Percentiles rank a stretch among this genome's conserved stretches.
These are phyloP conservation scores for Callipepla squamata DNA, from an alignment of 2,113 vertebrate species.

Conservation along the genomic window DNA sequence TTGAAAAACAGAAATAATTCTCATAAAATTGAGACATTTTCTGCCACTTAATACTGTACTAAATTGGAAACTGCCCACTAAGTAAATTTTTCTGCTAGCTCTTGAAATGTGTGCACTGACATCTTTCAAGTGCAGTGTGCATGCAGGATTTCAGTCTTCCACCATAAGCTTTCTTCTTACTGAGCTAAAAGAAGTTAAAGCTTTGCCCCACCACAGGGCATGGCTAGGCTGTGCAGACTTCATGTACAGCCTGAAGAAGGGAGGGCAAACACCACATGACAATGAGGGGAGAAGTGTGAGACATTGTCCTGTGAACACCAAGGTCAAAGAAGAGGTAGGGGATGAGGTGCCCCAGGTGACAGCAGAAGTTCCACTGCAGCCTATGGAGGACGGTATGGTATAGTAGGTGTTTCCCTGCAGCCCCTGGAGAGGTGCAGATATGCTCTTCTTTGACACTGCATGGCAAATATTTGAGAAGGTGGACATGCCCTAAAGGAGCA, in stretches of 20 bases:
- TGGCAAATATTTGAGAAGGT: background rate
- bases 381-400: background rate
- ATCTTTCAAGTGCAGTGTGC: background rate
- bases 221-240: background rate
- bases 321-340: background rate
- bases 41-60: background rate
- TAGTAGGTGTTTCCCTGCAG: background rate
- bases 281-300: background rate
- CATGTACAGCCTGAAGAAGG: background rate
- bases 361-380: background rate
- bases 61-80: constrained; percentile 1
- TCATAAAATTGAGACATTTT: background rate
- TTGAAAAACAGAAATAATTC: background rate
- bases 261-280: background rate
- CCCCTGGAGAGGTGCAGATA: background rate
- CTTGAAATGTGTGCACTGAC: background rate
- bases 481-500: background rate
- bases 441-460: fast-evolving
- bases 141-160: background rate
- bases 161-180: background rate
- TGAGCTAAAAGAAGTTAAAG: background rate
- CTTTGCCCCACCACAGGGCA: background rate
- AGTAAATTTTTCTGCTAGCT: background rate
- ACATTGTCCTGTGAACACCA: background rate
- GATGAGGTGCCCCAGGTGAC: background rate